phyloP scores from a whole-genome alignment of 2,888 invertebrate genomes.

The Aquatica leii region DNA sequence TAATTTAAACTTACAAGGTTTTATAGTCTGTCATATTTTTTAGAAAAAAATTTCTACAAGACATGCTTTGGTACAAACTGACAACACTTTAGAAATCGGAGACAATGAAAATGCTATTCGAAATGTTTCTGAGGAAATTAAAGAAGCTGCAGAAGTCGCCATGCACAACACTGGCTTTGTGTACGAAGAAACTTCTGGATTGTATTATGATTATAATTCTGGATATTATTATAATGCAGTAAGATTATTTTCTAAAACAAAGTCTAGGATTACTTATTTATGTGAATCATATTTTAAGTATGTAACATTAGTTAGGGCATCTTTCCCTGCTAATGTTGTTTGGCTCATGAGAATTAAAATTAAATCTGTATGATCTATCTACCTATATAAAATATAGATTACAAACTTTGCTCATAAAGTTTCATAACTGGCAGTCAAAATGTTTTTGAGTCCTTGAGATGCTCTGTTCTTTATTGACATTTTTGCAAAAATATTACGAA shows the following conservation, averaged over 20 bases:
- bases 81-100: too few species aligned
- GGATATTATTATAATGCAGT: slow-evolving; percentile 93
- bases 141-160: slow-evolving; percentile 77
- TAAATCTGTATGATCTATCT: too few species aligned
- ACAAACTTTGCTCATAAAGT: too few species aligned
- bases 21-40: slow-evolving; percentile 20
- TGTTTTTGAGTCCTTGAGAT: too few species aligned
- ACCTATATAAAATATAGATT: too few species aligned
- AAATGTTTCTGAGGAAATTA: slow-evolving; percentile 78
- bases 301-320: too few species aligned
- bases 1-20: neutral
- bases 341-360: too few species aligned
- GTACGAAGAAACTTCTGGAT: slow-evolving; percentile 84
- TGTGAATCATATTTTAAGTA: too few species aligned
- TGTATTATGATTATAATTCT: slow-evolving; percentile 88
- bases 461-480: too few species aligned
- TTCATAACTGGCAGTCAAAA: too few species aligned
- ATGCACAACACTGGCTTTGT: slow-evolving; percentile 81
- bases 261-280: slow-evolving; percentile 1
- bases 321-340: too few species aligned
- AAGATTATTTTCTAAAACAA: slow-evolving; percentile 53
- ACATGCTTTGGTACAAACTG: slow-evolving; percentile 49
- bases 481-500: too few species aligned
- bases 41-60: slow-evolving; percentile 42
- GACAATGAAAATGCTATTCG: slow-evolving; percentile 39